Evolutionary conservation across 1,140 invertebrate genomes (phyloP).

Genomic region (Pararge aegeria): DNA sequence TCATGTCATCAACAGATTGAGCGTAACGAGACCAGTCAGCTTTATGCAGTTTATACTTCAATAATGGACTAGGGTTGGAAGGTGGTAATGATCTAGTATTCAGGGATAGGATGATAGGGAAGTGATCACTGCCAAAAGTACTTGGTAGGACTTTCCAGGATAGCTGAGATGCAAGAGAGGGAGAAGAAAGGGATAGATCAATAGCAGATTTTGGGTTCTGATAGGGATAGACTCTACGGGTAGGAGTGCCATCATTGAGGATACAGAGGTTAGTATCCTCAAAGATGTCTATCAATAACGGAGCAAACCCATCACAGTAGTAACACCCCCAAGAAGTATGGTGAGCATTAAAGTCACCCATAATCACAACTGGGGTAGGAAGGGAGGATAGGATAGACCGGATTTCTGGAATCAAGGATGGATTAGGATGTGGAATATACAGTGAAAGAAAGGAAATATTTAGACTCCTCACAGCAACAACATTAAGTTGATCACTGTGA

Average conservation of each 20-base stretch:
- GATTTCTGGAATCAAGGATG: background rate
- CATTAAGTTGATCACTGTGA: background rate
- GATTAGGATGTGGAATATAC: background rate
- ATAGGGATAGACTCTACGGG: slow-evolving; percentile 7
- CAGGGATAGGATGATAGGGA: background rate
- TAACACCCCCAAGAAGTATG: slow-evolving; percentile 10
- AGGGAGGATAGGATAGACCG: slow-evolving; percentile 8
- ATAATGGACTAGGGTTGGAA: too few species aligned
- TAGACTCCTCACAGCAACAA: slow-evolving; percentile 1
- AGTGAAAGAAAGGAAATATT: background rate
- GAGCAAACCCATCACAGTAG: slow-evolving; percentile 1
- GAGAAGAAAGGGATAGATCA: background rate
- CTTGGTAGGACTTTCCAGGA: background rate
- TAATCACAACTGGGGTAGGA: slow-evolving; percentile 9
- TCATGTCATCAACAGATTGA: too few species aligned
- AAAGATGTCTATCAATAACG: background rate
- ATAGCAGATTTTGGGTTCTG: slow-evolving; percentile 4
- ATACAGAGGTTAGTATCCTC: slow-evolving; percentile 1
- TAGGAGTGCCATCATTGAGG: slow-evolving; percentile 10
- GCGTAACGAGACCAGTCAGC: too few species aligned
- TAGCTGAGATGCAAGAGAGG: background rate
- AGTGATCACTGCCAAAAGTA: background rate
- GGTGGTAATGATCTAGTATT: background rate
- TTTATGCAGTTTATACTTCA: too few species aligned
- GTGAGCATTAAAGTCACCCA: slow-evolving; percentile 18